A percentile compares a stretch with the other conserved stretches of the same genome.
Conservation (phyloP, 2,113 vertebrate species). For the human region DNA sequence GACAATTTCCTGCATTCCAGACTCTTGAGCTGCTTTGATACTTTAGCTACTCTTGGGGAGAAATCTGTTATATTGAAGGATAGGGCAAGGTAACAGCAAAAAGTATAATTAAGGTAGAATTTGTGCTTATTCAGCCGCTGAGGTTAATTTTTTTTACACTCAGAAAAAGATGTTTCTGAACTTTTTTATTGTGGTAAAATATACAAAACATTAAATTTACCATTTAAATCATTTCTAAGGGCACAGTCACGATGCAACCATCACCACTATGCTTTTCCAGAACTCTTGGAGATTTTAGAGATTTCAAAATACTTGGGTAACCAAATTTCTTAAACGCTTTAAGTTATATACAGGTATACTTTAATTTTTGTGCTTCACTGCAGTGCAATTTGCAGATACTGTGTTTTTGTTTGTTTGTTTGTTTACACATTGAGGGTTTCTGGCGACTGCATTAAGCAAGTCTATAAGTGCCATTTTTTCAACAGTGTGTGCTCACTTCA, state of each 20-base stretch:
- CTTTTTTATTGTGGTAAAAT: background rate
- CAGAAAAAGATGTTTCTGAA: background rate
- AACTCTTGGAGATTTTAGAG: background rate
- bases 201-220: background rate
- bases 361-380: background rate
- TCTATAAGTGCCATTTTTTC: background rate
- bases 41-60: conserved; percentile 6
- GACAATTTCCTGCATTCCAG: conserved; percentile 52
- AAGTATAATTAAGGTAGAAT: background rate
- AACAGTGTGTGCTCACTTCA: background rate
- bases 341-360: background rate
- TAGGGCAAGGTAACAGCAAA: background rate
- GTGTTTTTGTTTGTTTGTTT: background rate
- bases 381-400: background rate
- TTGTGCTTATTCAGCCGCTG: background rate
- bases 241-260: rapidly evolving
- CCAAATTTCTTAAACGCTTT: background rate
- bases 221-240: background rate
- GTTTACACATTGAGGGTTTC: background rate
- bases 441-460: background rate
- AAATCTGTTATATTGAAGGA: background rate
- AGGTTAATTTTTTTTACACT: background rate
- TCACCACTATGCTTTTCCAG: background rate
- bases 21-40: background rate
- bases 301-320: background rate